Base-by-base conservation (phyloP, 2,888 invertebrate genomes). In the Cactoblastis cactorum region DNA sequence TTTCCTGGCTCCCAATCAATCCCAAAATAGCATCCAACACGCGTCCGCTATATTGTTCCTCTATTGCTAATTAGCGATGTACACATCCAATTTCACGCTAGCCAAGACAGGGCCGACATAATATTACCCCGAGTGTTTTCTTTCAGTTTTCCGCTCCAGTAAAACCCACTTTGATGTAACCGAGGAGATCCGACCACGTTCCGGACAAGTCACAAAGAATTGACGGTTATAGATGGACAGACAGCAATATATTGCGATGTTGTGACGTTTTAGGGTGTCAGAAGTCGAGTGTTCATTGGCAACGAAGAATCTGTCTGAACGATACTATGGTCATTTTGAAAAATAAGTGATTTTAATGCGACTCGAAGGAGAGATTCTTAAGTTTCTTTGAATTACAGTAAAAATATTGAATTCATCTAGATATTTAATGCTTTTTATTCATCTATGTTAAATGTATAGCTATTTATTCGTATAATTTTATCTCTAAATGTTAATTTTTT, bases 161-260 rank as follows among this genome's bases (percentile, higher is more conserved):
- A 65, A 69, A 54, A 49, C 61, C 67, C 60, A 56, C 77, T 80
- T 80, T 80, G 80, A 81, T 79, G 71, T 78, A 68, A 63, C 62
- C 55, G 63, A 61, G 59, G 65, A 65, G 57, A 61, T 62, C 54
- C 59, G 56, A 53, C n/a, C n/a, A n/a, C n/a, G n/a, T n/a, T n/a
- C n/a, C 53, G 50, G 59, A 53, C 57, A 56, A 45, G 50, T 49
- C 50, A 19, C 22, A 24, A 12, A 24, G 39, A 28, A 28, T 28
- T 24, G 24, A 24, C 41, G 5, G 11, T 9, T 28, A 2, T 17
- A 43, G 43, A 43, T 15, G 28, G 9, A 43, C 28, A 28, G 41
- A 8, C 11, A 28, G 43, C 15, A 17, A 43, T 15, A 28, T 43
- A 43, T 28, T 15, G 15, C 24, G 14, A 28, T 22, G 9, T 9